Percentiles rank a stretch among this genome's conserved stretches.
Evolutionary conservation across 2,888 invertebrate species (phyloP).

Genomic region (Parnassius apollo): DNA sequence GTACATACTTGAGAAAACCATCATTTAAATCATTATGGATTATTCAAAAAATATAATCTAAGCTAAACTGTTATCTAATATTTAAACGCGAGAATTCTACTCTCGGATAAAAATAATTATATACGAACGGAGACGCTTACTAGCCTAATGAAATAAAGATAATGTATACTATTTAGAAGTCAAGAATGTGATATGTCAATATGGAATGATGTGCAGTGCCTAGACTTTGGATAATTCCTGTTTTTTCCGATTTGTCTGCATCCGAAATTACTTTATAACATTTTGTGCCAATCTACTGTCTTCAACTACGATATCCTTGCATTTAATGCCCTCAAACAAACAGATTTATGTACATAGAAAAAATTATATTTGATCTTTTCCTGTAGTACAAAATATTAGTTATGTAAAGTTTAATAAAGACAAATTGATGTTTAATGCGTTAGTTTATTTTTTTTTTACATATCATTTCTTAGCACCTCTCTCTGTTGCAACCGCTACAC

Average conservation of each 20-base stretch:
- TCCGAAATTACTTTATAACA: slow-evolving; percentile 27
- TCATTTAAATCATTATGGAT: no score
- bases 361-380: slow-evolving; percentile 58
- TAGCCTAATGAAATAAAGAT: slow-evolving; percentile 66
- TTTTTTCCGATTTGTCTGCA: slow-evolving; percentile 53
- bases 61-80: not conserved
- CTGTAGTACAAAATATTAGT: slow-evolving; percentile 77
- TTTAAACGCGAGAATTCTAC: slow-evolving; percentile 28
- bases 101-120: slow-evolving; percentile 66
- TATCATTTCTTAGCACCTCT: no score
- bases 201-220: slow-evolving; percentile 72
- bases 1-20: no score
- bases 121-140: slow-evolving; percentile 77
- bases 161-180: slow-evolving; percentile 62
- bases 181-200: slow-evolving; percentile 75
- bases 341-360: slow-evolving; percentile 64
- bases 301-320: slow-evolving; percentile 12
- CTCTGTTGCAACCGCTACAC: no score
- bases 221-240: slow-evolving; percentile 55
- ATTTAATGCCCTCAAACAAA: slow-evolving; percentile 18
- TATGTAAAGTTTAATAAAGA: slow-evolving; percentile 76
- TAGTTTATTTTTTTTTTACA: no score
- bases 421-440: slow-evolving; percentile 66
- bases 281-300: not conserved
- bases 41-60: no score